A percentile compares a stretch with the other conserved stretches of the same genome.
Conservation (phyloP, 2,888 invertebrate genomes). For the Pterostichus niger region DNA sequence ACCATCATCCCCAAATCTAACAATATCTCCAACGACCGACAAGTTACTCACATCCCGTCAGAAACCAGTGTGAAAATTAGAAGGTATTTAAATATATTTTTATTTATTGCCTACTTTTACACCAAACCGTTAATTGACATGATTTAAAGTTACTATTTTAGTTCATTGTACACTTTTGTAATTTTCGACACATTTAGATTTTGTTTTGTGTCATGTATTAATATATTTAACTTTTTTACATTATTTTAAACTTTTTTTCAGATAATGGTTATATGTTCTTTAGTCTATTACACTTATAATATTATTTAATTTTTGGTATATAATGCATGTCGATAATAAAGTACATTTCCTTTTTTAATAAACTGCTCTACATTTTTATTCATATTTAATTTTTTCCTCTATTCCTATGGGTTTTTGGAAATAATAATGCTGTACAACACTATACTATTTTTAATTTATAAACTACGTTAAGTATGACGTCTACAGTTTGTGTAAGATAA, state of each 20-base stretch:
- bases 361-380: slow-evolving; percentile 4
- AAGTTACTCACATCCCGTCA: slow-evolving; percentile 71
- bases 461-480: no score
- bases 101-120: slow-evolving; percentile 72
- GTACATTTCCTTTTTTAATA: slow-evolving; percentile 48
- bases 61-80: slow-evolving; percentile 74
- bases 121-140: slow-evolving; percentile 72
- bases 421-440: not conserved
- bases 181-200: slow-evolving; percentile 8
- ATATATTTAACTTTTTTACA: slow-evolving; percentile 6
- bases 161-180: slow-evolving; percentile 29
- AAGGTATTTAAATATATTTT: slow-evolving; percentile 75
- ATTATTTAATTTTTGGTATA: slow-evolving; percentile 19
- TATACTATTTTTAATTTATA: no score
- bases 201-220: slow-evolving; percentile 30
- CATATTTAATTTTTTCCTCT: slow-evolving; percentile 24
- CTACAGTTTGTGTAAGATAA: no score
- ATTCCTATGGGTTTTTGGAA: slow-evolving; percentile 10
- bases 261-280: slow-evolving; percentile 42
- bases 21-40: slow-evolving; percentile 70
- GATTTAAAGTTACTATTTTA: slow-evolving; percentile 6
- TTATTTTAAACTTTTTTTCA: slow-evolving; percentile 36
- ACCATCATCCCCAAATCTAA: slow-evolving; percentile 66
- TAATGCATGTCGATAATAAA: slow-evolving; percentile 31
- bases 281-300: slow-evolving; percentile 38